Evolutionary conservation across 2,888 invertebrate species (phyloP).

Genomic region (Nezara viridula): DNA sequence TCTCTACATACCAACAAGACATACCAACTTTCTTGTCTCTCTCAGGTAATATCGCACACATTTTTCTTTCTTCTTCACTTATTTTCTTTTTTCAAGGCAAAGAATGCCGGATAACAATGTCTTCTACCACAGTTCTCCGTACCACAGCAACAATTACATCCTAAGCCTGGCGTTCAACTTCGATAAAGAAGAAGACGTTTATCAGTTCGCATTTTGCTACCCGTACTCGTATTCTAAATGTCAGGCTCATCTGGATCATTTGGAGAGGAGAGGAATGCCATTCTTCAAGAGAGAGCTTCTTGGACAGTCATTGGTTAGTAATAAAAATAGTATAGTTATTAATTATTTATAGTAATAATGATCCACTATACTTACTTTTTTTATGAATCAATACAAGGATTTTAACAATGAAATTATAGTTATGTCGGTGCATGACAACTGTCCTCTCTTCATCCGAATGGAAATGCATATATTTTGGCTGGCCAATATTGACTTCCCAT

Average conservation of each 20-base stretch:
- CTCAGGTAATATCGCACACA: not conserved
- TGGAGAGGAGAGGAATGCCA: slow-evolving; percentile 75
- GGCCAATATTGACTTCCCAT: no score
- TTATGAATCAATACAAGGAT: not conserved
- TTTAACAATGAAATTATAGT: not conserved
- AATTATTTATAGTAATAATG: not conserved
- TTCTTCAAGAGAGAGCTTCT: slow-evolving; percentile 81
- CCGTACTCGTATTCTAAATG: slow-evolving; percentile 96
- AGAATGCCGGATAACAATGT: slow-evolving; percentile 85
- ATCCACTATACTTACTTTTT: not conserved
- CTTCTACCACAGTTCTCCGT: slow-evolving; percentile 91
- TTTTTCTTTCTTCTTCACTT: not conserved
- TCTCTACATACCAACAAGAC: not conserved
- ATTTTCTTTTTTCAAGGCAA: slow-evolving; percentile 73
- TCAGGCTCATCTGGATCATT: slow-evolving; percentile 84
- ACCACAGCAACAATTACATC: slow-evolving; percentile 91
- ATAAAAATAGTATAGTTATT: slow-evolving; percentile 5
- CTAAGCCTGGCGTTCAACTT: slow-evolving; percentile 95
- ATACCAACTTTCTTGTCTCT: no score
- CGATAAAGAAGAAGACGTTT: slow-evolving; percentile 94
- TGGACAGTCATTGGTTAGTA: slow-evolving; percentile 72
- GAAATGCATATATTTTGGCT: no score
- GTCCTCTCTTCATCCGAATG: no score
- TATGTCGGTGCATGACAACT: not conserved
- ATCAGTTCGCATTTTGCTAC: slow-evolving; percentile 93